Evolutionary conservation across 2,888 invertebrate species (phyloP).

Genomic region (Cepaea hortensis): DNA sequence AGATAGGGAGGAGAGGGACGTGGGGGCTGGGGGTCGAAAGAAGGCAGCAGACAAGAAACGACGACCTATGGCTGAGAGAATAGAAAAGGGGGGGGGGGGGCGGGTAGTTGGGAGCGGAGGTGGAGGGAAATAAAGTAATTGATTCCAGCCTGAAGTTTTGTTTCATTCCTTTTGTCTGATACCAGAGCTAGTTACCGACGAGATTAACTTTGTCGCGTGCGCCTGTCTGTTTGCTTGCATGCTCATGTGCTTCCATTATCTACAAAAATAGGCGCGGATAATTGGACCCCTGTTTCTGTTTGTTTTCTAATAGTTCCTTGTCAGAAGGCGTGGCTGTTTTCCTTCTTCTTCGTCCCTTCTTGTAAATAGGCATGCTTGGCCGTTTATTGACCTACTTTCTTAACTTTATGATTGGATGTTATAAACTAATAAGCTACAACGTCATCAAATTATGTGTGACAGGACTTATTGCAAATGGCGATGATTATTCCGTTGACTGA

Average conservation of each 20-base stretch:
- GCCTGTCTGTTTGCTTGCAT: not conserved
- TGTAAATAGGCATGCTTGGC: too few relatives aligned
- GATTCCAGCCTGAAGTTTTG: not conserved
- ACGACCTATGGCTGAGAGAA: too few relatives aligned
- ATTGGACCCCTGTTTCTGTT: not conserved
- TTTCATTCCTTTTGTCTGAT: constrained; percentile 17
- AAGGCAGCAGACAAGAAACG: not conserved
- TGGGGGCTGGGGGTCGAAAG: not conserved
- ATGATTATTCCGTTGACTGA: too few relatives aligned
- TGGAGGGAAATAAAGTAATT: not conserved
- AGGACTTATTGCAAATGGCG: too few relatives aligned
- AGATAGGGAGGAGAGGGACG: not conserved
- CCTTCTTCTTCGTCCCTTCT: not conserved
- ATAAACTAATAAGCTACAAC: not conserved
- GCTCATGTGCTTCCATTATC: not conserved
- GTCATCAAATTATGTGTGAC: too few relatives aligned
- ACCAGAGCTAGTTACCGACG: constrained; percentile 4
- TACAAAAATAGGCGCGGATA: not conserved
- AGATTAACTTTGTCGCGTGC: not conserved
- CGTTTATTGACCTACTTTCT: not conserved
- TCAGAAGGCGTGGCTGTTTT: constrained; percentile 1
- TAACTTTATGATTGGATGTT: not conserved
- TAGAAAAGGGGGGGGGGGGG: not conserved
- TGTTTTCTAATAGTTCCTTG: constrained; percentile 12
- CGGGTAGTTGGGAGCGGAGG: not conserved